Base-by-base conservation (phyloP, 2,113 vertebrate species). In the Corythornis madagascariensis region DNA sequence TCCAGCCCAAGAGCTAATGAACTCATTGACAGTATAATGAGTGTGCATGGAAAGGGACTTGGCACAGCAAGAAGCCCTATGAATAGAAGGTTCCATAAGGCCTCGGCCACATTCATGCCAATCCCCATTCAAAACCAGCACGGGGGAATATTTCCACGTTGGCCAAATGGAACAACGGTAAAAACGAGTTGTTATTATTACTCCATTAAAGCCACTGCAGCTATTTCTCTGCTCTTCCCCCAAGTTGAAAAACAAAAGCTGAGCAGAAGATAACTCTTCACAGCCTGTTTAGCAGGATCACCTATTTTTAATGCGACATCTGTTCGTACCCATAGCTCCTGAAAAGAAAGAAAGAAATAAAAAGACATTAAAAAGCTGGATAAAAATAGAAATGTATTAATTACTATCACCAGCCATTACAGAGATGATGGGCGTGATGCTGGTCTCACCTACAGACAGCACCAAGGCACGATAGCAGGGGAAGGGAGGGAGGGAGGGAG, bases 371-470 rank as follows among this genome's bases (percentile, higher is more conserved):
- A 53, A 40, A 69, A 31, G 7, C 31, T 47, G n/a, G 43, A 31
- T 80, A 89, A 92, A 92, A 89, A 74, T 74, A 89, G 63, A 71
- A 59, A 22, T 93, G n/a, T 60, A 43, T 71, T 89, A 76, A 84
- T 91, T 65, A 65, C 20, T 57, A 86, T 35, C 72, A 55, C 11
- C n/a, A 43, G 52, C 15, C 43, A 59, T 47, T 56, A 40, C 7
- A 28, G 33, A n/a, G 53, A 31, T 0, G 2, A 59, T 11, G 33
- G 21, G 22, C 65, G 57, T 1, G 2, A 16, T 57, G 52, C 63
- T 65, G 33, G 40, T 86, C 10, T 59, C 38, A 11, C 29, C 20
- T 65, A 10, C 74, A n/a, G 67, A 14, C 38, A 18, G 25, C 18
- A 7, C 19, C 11, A 38, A 45, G 42, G 29, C 52, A 19, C 40